These are phyloP conservation scores for Neolamprologus variostigma DNA, from an alignment of 2,113 vertebrate species.

Conservation along the genomic window DNA sequence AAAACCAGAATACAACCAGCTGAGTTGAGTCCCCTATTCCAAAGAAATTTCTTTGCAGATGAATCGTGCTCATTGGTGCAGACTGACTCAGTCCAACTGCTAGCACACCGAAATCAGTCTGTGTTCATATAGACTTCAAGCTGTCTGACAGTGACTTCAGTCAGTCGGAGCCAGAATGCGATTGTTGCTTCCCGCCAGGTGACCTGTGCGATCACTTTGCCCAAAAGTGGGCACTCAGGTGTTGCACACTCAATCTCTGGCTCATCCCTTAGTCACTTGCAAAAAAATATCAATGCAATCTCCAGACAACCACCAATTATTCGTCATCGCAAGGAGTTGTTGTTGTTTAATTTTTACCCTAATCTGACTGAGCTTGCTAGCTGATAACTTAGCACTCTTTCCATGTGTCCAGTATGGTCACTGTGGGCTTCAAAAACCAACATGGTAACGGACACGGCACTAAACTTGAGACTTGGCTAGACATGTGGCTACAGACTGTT, in stretches of 20 bases:
- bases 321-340: neutral
- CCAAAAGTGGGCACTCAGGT: neutral
- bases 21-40: neutral
- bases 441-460: neutral
- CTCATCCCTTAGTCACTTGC: neutral
- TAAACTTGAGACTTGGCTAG: neutral
- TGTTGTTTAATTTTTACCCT: neutral
- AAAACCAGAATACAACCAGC: no score
- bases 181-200: neutral
- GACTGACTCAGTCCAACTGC: neutral
- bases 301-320: neutral
- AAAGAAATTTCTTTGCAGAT: neutral
- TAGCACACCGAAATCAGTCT: neutral
- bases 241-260: neutral
- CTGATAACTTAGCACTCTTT: neutral
- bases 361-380: neutral
- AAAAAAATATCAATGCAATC: neutral
- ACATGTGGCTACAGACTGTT: neutral
- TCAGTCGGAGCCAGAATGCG: neutral
- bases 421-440: neutral
- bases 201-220: neutral
- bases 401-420: neutral
- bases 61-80: neutral
- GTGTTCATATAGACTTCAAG: neutral
- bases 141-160: neutral